Conservation (phyloP, 92 coral and sea anemone species). For the Montipora capitata region DNA sequence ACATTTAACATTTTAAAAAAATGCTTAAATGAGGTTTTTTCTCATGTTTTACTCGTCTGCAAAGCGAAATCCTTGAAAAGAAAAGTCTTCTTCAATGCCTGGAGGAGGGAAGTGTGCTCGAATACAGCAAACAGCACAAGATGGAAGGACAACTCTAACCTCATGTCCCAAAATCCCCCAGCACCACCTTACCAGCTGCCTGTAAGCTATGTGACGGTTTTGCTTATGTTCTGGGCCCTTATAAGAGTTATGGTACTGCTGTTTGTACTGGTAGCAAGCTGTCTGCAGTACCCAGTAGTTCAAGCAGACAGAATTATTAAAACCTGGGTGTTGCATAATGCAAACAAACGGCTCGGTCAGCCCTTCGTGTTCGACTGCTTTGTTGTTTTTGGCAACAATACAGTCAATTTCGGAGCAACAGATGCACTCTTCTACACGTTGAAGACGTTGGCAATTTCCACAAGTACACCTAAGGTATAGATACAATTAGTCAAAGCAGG, state of each 20-base stretch:
- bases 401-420: slow-evolving; percentile 38
- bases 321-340: slow-evolving; percentile 74
- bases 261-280: slow-evolving; percentile 79
- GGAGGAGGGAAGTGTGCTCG: too few species aligned
- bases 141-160: too few species aligned
- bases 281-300: slow-evolving; percentile 78
- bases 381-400: background rate
- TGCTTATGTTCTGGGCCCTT: slow-evolving; percentile 72
- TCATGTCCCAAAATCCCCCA: too few species aligned
- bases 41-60: slow-evolving; percentile 39
- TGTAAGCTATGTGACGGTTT: background rate
- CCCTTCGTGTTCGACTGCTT: slow-evolving; percentile 41
- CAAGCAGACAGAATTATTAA: slow-evolving; percentile 56
- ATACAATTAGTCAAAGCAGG: background rate
- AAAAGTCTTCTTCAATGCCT: slow-evolving; percentile 68
- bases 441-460: slow-evolving; percentile 38
- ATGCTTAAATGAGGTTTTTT: too few species aligned
- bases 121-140: too few species aligned
- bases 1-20: too few species aligned
- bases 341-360: slow-evolving; percentile 41
- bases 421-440: slow-evolving; percentile 9
- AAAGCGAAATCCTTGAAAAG: slow-evolving; percentile 59
- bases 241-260: slow-evolving; percentile 59
- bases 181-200: background rate
- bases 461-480: slow-evolving; percentile 12